Evolutionary conservation across 2,113 vertebrate genomes (phyloP), one percentile per base, ranked within the genome.

Genomic region (Notiomystis cincta): DNA sequence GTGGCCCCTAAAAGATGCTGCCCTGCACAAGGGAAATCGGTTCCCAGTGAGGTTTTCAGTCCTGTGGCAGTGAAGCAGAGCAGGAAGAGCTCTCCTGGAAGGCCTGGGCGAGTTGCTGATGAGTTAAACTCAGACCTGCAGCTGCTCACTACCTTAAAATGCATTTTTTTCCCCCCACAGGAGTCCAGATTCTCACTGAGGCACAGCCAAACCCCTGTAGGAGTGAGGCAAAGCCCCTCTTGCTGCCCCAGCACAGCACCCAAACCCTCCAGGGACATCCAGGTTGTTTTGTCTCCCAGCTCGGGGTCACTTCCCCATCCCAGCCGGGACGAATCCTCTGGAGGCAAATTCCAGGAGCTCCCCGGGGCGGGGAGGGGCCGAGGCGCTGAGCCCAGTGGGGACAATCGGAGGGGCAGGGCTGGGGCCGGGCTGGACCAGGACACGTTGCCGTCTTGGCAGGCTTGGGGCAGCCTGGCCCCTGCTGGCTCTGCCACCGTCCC

Each of bases 21-120:
- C 62, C 5, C 0, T 9, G 11, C 42, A 9, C 13, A 2, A 24
- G n/a, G 40, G 33, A 37, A 13, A 31, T 61, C 37, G 7, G 0
- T 18, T 31, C 85, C 60, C 45, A 9, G 67, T 11, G 80, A 61
- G 54, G n/a, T 9, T 92, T 82, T 4, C 48, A 21, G 80, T 19
- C 18, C 58, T 24, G 37, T 54, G 67, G 9, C 14, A 11, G 5
- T 5, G 67, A 15, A 19, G 28, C 5, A 51, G 73, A 61, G 22
- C 73, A 82, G 87, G n/a, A 9, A 27, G 44, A 37, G 54, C n/a
- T 77, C 30, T 86, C 38, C 90, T 47, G 37, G 22, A 60, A 69
- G 64, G 22, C 0, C 71, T 53, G 79, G 45, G 31, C 60, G 50
- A 69, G 25, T 3, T 19, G 10, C 86, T 57, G 50, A 5, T 0